Conservation (phyloP, 2,888 invertebrate species). For the Phorcus lineatus region DNA sequence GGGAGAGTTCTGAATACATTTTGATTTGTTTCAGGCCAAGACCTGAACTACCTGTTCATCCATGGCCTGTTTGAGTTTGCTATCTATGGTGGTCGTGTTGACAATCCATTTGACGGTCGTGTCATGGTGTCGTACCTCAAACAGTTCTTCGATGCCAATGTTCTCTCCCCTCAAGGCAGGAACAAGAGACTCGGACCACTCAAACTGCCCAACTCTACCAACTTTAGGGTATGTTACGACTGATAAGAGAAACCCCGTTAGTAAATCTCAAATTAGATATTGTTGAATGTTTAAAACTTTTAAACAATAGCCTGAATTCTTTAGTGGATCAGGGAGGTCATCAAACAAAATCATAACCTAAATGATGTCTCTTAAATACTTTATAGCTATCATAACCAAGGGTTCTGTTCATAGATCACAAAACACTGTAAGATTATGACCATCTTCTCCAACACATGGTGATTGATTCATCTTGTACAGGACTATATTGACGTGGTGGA, state of each 20-base stretch:
- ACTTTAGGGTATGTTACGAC: constrained; percentile 76
- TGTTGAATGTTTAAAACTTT: too few species aligned
- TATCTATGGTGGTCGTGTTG: constrained; percentile 90
- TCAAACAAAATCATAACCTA: too few species aligned
- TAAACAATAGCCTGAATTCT: too few species aligned
- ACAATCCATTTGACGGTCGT: constrained; percentile 84
- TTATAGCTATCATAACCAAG: too few species aligned
- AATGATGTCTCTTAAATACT: too few species aligned
- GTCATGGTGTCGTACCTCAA: constrained; percentile 83
- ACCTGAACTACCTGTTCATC: constrained; percentile 83
- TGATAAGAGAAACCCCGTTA: too few species aligned
- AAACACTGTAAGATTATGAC: too few species aligned
- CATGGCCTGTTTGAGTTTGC: constrained; percentile 86
- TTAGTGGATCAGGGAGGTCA: too few species aligned
- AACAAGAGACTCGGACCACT: constrained; percentile 80
- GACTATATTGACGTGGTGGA: constrained; percentile 83
- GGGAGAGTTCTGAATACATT: constrained; percentile 60
- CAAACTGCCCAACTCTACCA: constrained; percentile 79
- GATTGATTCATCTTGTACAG: constrained; percentile 74
- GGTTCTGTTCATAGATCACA: too few species aligned
- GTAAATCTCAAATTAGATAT: too few species aligned
- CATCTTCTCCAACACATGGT: not conserved
- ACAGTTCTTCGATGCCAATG: constrained; percentile 74
- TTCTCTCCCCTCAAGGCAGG: constrained; percentile 75
- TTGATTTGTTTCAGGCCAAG: constrained; percentile 50